Percentiles rank a stretch among this genome's conserved stretches.
Conservation (phyloP, 2,888 invertebrate species). For the Cyclophora punctaria region DNA sequence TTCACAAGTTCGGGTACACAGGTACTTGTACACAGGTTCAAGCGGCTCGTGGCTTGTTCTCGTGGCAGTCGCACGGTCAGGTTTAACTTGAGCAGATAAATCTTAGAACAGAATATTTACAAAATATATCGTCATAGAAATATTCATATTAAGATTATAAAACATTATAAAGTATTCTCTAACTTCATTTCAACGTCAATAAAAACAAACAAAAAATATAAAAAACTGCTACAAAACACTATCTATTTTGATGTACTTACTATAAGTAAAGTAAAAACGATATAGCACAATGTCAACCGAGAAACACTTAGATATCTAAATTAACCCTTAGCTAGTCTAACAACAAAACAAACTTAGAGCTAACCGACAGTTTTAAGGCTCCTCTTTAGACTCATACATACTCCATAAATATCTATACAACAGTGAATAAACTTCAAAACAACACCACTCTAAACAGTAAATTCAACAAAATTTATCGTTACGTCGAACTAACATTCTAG, state of each 20-base stretch:
- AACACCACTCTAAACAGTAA: conserved; percentile 57
- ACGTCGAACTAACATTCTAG: conserved; percentile 50
- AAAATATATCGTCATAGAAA: conserved; percentile 62
- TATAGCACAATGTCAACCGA: conserved; percentile 43
- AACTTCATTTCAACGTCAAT: conserved; percentile 33
- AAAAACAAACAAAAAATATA: conserved; percentile 41
- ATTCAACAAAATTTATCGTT: conserved; percentile 46
- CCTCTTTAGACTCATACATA: conserved; percentile 51
- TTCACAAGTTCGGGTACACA: too few relatives aligned
- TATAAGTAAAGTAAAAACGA: conserved; percentile 33
- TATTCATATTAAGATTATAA: conserved; percentile 46
- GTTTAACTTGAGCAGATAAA: conserved; percentile 72
- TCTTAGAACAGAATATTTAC: conserved; percentile 70
- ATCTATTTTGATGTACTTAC: conserved; percentile 24
- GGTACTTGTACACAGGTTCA: too few relatives aligned
- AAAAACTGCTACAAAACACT: conserved; percentile 35
- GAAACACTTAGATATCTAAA: conserved; percentile 37
- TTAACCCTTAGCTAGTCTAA: conserved; percentile 44
- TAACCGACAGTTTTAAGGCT: conserved; percentile 62
- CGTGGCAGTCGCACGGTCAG: conserved; percentile 58
- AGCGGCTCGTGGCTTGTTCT: conserved; percentile 1
- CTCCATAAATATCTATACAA: conserved; percentile 60
- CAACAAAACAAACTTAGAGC: conserved; percentile 60
- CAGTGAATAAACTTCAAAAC: conserved; percentile 65
- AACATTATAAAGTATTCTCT: conserved; percentile 60